Percentiles rank a stretch among this genome's conserved stretches.
Conservation (phyloP, 2,797 vertebrate genomes). For the Onychomys leucogaster region DNA sequence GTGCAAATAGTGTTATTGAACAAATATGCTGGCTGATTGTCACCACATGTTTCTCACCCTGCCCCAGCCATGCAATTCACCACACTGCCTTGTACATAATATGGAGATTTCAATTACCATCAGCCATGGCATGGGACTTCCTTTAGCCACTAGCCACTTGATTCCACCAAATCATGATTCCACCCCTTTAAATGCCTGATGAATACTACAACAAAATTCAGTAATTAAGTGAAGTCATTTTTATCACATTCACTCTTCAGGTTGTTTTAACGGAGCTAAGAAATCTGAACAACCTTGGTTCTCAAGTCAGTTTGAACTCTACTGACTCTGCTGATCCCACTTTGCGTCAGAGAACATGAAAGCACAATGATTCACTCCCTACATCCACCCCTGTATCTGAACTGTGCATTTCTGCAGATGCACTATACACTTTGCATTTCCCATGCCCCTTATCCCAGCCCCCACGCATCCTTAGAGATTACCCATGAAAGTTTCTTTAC, state of each 20-base stretch:
- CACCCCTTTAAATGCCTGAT: background rate
- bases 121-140: background rate
- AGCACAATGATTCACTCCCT: background rate
- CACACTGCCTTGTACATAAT: background rate
- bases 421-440: background rate
- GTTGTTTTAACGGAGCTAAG: background rate
- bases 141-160: background rate
- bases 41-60: background rate
- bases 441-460: too few relatives aligned
- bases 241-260: background rate
- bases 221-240: background rate
- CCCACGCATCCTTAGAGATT: background rate
- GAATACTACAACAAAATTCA: background rate
- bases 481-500: background rate
- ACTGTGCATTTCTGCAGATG: background rate
- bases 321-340: background rate
- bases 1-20: background rate
- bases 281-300: background rate
- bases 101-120: background rate
- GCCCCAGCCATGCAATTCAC: background rate
- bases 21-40: background rate
- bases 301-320: background rate
- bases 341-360: background rate
- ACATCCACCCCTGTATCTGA: background rate
- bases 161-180: background rate